These are phyloP conservation scores for Epinotia bilunana DNA, from an alignment of 2,888 invertebrate genomes.

Conservation along the genomic window DNA sequence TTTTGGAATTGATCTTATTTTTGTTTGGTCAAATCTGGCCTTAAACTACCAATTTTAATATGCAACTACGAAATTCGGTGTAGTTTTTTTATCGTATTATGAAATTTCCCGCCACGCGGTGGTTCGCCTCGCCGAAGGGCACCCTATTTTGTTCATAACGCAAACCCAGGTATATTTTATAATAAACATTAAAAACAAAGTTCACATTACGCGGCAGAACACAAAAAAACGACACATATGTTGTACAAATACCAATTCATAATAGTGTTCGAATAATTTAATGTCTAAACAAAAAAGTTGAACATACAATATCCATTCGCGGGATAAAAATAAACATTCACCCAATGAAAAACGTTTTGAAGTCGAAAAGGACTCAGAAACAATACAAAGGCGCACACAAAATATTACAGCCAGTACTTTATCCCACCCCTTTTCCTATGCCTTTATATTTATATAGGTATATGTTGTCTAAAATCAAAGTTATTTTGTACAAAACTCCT, in stretches of 20 bases:
- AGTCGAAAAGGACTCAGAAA: conserved; percentile 32
- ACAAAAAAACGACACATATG: conserved; percentile 8
- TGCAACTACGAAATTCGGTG: no score
- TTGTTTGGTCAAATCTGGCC: no score
- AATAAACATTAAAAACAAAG: not conserved
- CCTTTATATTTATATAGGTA: no score
- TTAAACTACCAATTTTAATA: no score
- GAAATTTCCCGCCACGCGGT: no score
- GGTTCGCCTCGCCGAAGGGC: no score
- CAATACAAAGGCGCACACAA: conserved; percentile 9
- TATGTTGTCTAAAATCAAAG: no score
- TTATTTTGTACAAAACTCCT: no score
- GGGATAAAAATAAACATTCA: conserved; percentile 39
- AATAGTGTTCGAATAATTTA: conserved; percentile 27
- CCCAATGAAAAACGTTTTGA: conserved; percentile 40
- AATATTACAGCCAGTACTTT: not conserved
- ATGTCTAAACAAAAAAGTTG: conserved; percentile 34
- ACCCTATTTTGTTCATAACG: not conserved
- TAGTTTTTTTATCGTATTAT: no score
- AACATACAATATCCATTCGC: conserved; percentile 21
- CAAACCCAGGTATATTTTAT: not conserved
- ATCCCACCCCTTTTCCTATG: no score
- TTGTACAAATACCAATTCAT: conserved; percentile 17
- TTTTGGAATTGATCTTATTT: no score
- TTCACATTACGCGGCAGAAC: not conserved